Base-by-base conservation (phyloP, 2,888 invertebrate species). In the Megamerina dolium region DNA sequence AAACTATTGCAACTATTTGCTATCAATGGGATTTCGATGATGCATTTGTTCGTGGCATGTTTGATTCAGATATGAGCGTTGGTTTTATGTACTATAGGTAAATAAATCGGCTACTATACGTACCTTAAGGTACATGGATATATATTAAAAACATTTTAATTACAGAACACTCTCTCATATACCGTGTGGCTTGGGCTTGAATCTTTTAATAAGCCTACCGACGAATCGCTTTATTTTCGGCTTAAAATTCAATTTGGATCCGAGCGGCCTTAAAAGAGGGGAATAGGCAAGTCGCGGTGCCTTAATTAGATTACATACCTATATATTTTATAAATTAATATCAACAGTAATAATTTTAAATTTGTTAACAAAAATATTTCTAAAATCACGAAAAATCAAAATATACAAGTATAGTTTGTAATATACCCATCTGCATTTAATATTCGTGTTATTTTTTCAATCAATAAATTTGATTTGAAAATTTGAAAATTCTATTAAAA, bases 11-110 rank as follows among this genome's bases (percentile, higher is more conserved):
- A 33, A 61, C 67, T 8, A 51, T 72, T 19, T 61, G 60, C 49
- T 72, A 72, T 55, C 69, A 70, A 38, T 68, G 65, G 63, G 62
- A 67, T 36, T 68, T 67, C 38, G 44, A 56, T 31, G 63, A 68
- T 35, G 58, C 63, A 9, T 48, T 55, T 14, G 59, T 72, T 1
- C 60, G 68, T 13, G 70, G 68, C 14, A 61, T 61, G 64, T 41
- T 72, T 4, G 64, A 70, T 38, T 72, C 72, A 16, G 64, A 72
- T 53, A 60, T 62, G 23, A 60, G 67, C 2, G 64, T 70, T 33
- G 72, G 72, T 19, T 63, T 68, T 23, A 64, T 64, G 59, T 72
- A 68, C 53, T 59, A 59, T 33, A 67, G 63, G 70, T 68, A 50
- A 44, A 9, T 23, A 9, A 10, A n/a, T n/a, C n/a, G n/a, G n/a